Evolutionary conservation across 1,140 invertebrate species (phyloP), one percentile per base, ranked within the genome.

Genomic region (Zaprionus taronus): DNA sequence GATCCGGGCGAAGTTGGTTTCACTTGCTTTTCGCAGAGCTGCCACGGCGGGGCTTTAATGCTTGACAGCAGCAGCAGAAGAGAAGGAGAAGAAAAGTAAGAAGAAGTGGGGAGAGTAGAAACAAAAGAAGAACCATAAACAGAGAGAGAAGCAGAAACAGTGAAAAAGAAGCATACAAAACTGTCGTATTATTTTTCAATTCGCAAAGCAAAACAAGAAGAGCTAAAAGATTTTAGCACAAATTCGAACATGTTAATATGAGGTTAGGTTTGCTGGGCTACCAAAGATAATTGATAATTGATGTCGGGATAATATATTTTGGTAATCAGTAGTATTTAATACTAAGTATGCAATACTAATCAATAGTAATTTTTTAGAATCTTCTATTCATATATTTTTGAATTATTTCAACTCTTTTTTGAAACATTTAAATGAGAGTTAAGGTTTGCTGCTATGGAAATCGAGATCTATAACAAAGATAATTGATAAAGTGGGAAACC

Each of bases 1-100:
- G 69, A 82, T 61, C 62, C 26, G 9, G 47, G 47, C 44, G 57
- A 78, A 65, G 65, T 70, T 74, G 34, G 17, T 61, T 49, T 41
- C 49, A 66, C 47, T 51, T 51, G 47, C 47, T 24, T 51, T 24
- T 11, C 47, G 47, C 47, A 22, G 47, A 24, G 47, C 47, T 51
- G 20, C 47, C 47, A 51, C 9, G 20, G 22, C 47, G 47, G 47
- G 20, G 41, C 66, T 47, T 61, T 68, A 24, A 47, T 24, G 38
- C 28, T 31, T 60, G 17, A 60, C 47, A 31, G 51, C 41, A 44
- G 41, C 38, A 41, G 38, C 5, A n/a, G 41, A 6, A 44, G 22
- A 15, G 12, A 56, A 56, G 15, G 15, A 26, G 12, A 24, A 28
- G 24, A 15, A n/a, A 17, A 6, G n/a, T n/a, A 22, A 12, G 47